These are phyloP conservation scores for Pseudopleuronectes americanus DNA, from an alignment of 2,797 vertebrate species.

Conservation along the genomic window DNA sequence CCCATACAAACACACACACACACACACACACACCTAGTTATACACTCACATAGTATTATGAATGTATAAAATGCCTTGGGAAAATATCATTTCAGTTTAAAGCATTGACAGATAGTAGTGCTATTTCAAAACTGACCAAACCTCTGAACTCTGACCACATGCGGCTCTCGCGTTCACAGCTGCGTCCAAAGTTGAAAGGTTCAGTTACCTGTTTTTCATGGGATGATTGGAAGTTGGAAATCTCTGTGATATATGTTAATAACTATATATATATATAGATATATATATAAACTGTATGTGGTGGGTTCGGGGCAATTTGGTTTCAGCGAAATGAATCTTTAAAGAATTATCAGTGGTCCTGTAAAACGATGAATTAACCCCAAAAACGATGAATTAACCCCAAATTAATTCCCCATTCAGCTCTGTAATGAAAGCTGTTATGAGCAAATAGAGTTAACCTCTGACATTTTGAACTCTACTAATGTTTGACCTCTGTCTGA, in stretches of 20 bases:
- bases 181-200: constrained; percentile 44
- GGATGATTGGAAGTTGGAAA: constrained; percentile 36
- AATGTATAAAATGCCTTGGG: constrained; percentile 81
- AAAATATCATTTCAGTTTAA: constrained; percentile 63
- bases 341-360: constrained; percentile 25
- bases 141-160: constrained; percentile 40
- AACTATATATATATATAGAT: constrained; percentile 21
- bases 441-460: constrained; percentile 43
- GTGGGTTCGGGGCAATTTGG: constrained; percentile 55
- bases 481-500: constrained; percentile 55
- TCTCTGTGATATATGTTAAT: constrained; percentile 48
- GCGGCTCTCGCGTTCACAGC: constrained; percentile 23
- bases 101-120: constrained; percentile 55
- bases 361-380: constrained; percentile 37
- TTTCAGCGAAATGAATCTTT: constrained; percentile 40
- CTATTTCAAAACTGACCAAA: constrained; percentile 36
- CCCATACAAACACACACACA: constrained; percentile 43
- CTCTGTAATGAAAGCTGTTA: constrained; percentile 33
- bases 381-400: constrained; percentile 34
- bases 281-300: constrained; percentile 16
- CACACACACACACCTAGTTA: constrained; percentile 12
- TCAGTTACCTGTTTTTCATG: constrained; percentile 34
- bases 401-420: constrained; percentile 23
- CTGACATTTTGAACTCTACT: constrained; percentile 47
- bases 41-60: constrained; percentile 67